phyloP scores from a whole-genome alignment of 2,797 vertebrate species.

The Cossypha dichroa region DNA sequence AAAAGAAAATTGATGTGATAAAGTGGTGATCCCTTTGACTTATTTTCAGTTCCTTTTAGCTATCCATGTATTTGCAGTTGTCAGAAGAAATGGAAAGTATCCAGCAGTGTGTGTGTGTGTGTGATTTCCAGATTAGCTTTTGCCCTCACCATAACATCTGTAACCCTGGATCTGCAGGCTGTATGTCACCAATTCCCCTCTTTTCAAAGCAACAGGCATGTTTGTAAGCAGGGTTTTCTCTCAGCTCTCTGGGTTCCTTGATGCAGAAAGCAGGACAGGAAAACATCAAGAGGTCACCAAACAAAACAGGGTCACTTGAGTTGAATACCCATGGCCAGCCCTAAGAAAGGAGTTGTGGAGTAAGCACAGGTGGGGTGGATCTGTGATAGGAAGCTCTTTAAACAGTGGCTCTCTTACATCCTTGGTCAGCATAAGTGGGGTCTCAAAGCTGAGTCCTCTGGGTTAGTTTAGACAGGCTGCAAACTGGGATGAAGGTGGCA shows the following conservation, averaged over 20 bases:
- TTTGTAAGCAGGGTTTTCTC: neutral
- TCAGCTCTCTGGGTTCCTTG: neutral
- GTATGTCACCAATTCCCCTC: rapidly evolving
- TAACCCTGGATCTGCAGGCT: neutral
- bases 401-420: neutral
- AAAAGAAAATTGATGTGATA: neutral
- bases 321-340: neutral
- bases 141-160: neutral
- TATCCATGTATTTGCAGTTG: neutral
- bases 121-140: neutral
- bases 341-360: neutral
- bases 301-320: too few relatives aligned
- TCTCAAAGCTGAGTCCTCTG: neutral
- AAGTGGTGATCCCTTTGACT: neutral
- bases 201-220: neutral
- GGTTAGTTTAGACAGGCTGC: neutral
- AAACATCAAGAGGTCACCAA: neutral
- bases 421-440: neutral
- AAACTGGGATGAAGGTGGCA: neutral
- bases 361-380: neutral
- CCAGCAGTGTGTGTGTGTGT: neutral
- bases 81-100: neutral
- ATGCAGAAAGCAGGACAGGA: neutral
- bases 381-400: neutral
- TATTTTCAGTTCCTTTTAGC: neutral